Evolutionary conservation across 2,113 vertebrate genomes (phyloP).

Genomic region (Aptenodytes patagonicus): DNA sequence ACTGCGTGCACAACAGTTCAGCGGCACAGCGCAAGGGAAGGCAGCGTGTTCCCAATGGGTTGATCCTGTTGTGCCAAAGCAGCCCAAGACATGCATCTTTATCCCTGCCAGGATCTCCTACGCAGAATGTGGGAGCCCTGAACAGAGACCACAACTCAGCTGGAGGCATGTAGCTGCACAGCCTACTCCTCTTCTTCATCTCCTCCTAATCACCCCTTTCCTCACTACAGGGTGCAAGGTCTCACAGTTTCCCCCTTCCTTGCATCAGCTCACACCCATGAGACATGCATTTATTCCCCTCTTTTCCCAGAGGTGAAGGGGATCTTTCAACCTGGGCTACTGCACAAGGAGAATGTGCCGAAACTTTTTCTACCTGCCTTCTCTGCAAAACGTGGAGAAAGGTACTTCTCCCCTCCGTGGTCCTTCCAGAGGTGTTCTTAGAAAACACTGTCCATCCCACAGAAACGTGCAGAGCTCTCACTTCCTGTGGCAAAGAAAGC

Average conservation of each 20-base stretch:
- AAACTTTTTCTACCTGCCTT: background rate
- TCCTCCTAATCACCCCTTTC: background rate
- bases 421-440: background rate
- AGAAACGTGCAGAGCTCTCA: background rate
- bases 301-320: background rate
- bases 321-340: background rate
- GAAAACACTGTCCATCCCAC: background rate
- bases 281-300: background rate
- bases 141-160: background rate
- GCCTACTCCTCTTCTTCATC: background rate
- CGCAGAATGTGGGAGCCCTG: background rate
- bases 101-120: background rate
- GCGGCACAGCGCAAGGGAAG: background rate
- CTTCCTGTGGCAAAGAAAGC: background rate
- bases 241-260: background rate
- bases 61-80: background rate
- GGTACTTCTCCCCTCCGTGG: accelerated
- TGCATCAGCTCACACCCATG: background rate
- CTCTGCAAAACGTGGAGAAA: background rate
- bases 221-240: background rate
- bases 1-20: no score
- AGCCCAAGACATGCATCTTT: background rate
- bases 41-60: background rate
- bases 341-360: background rate
- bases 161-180: background rate